Evolutionary conservation across 1,140 invertebrate genomes (phyloP).

Genomic region (Drosophila mojavensis): DNA sequence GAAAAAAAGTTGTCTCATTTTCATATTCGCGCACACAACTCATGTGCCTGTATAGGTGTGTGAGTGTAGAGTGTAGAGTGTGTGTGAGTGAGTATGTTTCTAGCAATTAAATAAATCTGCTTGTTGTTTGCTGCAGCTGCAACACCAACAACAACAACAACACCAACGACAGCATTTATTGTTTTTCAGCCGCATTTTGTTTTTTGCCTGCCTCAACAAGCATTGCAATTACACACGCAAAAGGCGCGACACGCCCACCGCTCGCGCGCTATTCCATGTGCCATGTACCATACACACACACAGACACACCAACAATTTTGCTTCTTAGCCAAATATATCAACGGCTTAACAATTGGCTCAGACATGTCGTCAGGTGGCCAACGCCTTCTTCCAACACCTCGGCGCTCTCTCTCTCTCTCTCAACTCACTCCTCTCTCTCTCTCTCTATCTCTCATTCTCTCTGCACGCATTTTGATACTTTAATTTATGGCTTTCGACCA

Average conservation of each 20-base stretch:
- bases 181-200: constrained; percentile 17
- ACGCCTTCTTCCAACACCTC: constrained; percentile 34
- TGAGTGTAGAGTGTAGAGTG: no score
- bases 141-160: constrained; percentile 18
- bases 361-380: constrained; percentile 78
- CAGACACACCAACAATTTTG: background rate
- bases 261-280: background rate
- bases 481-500: constrained; percentile 78
- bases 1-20: constrained; percentile 56
- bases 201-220: constrained; percentile 29
- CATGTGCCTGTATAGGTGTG: constrained; percentile 26
- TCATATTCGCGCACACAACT: constrained; percentile 49
- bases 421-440: background rate
- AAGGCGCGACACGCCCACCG: constrained; percentile 54
- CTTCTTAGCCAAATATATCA: constrained; percentile 62
- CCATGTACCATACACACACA: constrained; percentile 5
- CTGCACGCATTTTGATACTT: constrained; percentile 76
- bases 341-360: constrained; percentile 77
- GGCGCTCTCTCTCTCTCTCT: background rate
- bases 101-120: constrained; percentile 79
- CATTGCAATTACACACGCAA: constrained; percentile 58
- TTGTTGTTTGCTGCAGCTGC: constrained; percentile 58
- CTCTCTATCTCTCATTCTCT: background rate
- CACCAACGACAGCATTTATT: constrained; percentile 55
- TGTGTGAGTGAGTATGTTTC: constrained; percentile 26